Conservation (phyloP, 2,113 vertebrate genomes). For the Pao palembangensis region DNA sequence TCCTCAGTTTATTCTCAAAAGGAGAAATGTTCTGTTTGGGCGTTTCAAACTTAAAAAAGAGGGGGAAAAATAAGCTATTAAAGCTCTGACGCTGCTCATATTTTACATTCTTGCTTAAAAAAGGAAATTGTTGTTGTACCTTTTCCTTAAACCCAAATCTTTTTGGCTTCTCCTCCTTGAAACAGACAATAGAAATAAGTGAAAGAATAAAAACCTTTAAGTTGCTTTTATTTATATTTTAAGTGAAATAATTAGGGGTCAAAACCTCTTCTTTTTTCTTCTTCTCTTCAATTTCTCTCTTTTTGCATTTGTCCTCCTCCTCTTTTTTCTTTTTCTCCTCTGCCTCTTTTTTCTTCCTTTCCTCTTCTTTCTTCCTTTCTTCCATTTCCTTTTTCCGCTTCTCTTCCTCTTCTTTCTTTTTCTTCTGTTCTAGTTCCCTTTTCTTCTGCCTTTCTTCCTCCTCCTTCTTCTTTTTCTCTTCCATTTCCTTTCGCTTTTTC, state of each 20-base stretch:
- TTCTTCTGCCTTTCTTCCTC: not conserved
- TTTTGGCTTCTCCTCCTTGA: constrained; percentile 65
- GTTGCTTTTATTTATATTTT: not conserved
- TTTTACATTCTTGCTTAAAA: not conserved
- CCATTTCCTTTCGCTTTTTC: not conserved
- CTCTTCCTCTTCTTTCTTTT: constrained; percentile 38
- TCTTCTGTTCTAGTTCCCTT: constrained; percentile 32
- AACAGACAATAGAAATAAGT: constrained; percentile 7
- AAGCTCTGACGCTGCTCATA: no score
- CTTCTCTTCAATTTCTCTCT: not conserved
- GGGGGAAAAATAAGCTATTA: not conserved
- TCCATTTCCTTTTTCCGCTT: constrained; percentile 20
- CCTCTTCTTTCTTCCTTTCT: constrained; percentile 22
- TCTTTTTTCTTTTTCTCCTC: constrained; percentile 27
- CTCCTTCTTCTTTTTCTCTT: not conserved
- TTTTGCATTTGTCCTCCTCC: constrained; percentile 12
- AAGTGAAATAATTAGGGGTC: not conserved
- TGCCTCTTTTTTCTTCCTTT: constrained; percentile 15
- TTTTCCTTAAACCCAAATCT: constrained; percentile 59
- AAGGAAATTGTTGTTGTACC: constrained; percentile 32
- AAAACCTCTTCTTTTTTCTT: constrained; percentile 3
- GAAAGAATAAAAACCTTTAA: not conserved
- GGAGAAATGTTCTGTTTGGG: constrained; percentile 77
- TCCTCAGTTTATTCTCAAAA: constrained; percentile 81
- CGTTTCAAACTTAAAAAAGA: constrained; percentile 72